Evolutionary conservation across 2,888 invertebrate species (phyloP), one percentile per base, ranked within the genome.

Genomic region (Drosophila antonietae): DNA sequence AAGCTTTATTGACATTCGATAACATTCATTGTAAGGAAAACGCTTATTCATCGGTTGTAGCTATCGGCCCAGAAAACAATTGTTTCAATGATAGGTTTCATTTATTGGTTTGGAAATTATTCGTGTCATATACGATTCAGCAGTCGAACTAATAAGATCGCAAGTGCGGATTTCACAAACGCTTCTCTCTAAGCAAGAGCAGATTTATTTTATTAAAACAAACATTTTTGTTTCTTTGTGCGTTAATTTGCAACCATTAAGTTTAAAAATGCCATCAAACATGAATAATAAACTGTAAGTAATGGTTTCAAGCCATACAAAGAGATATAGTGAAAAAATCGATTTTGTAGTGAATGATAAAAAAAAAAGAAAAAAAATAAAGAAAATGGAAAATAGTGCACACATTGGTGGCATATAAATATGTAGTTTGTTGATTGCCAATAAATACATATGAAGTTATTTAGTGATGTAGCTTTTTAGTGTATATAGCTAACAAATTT

Each of bases 231-330:
- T 88, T 89, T 81, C 73, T 83, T 82, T 78, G 84, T 89, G 90
- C 86, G 86, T 88, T 82, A 85, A 91, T 64, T 90, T 90, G 78
- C 86, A 91, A 91, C 84, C 88, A 91, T 87, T 91, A 89, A 86
- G 85, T 85, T 85, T 90, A 73, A 92, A 91, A 81, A 92, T 92
- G 92, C 92, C 92, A 89, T 92, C 92, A 87, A 92, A 87, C 83
- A 92, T 92, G 92, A 92, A 92, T 92, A 92, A 92, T 92, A 92
- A 92, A 92, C 92, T 92, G 92, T 92, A 92, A 92, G 92, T 92
- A 92, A 80, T 87, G 82, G 89, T 68, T 43, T 51, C 49, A 80
- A 74, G 58, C 75, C 77, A 79, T 74, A 67, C 69, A 61, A 52
- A 72, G 33, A 83, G 72, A 83, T 58, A 78, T 80, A 81, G 81